These are phyloP conservation scores for Dryobotodes eremita DNA, from an alignment of 2,888 invertebrate species.

Conservation along the genomic window DNA sequence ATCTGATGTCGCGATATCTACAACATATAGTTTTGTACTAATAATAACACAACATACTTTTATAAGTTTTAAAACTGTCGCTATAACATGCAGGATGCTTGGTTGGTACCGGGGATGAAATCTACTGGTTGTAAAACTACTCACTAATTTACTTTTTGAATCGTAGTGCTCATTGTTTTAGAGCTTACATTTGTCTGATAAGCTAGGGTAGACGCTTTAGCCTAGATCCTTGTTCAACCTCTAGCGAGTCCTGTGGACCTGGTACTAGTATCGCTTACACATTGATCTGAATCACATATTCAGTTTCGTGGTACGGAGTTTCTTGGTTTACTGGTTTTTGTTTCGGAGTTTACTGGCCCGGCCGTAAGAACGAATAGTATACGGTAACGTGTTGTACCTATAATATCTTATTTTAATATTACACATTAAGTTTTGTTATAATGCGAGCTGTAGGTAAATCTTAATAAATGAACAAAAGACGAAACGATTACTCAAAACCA, in stretches of 20 bases:
- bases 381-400: neutral
- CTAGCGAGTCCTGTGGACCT: conserved; percentile 1
- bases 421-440: neutral
- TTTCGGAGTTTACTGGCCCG: neutral
- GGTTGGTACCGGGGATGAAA: conserved; percentile 1
- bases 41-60: neutral
- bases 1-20: too few relatives aligned
- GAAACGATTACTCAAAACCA: neutral
- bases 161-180: neutral
- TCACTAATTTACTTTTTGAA: neutral
- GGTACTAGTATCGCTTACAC: neutral
- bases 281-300: conserved; percentile 16
- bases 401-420: neutral
- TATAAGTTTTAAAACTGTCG: neutral
- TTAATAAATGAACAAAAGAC: neutral
- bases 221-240: neutral
- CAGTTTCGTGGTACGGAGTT: neutral
- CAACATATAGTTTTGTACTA: neutral
- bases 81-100: neutral
- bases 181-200: neutral
- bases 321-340: too few relatives aligned
- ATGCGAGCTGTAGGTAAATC: neutral
- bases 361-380: neutral
- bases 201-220: neutral
- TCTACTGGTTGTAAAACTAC: neutral